Evolutionary conservation across 2,113 vertebrate genomes (phyloP).

Genomic region (Rattus norvegicus): DNA sequence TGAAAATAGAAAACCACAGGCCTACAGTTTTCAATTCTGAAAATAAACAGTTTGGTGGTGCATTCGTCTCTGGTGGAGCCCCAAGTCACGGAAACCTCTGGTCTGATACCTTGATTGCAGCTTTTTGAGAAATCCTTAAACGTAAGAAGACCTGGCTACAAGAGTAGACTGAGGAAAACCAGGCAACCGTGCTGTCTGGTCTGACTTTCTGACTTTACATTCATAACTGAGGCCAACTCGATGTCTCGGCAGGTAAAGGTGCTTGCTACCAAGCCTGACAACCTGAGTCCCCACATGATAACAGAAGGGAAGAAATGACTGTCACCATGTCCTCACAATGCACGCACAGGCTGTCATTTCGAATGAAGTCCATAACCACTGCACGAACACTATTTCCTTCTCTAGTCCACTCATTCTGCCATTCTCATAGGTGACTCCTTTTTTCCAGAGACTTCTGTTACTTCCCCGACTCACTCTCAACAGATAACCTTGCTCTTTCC

Average conservation of each 20-base stretch:
- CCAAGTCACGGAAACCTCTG: neutral
- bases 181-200: neutral
- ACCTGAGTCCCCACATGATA: neutral
- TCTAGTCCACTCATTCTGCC: neutral
- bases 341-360: neutral
- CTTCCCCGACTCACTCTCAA: neutral
- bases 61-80: neutral
- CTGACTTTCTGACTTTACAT: neutral
- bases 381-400: neutral
- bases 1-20: neutral
- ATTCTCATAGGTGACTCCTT: neutral
- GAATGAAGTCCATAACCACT: neutral
- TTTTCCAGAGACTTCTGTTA: neutral
- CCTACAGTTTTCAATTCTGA: neutral
- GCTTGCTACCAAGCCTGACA: neutral
- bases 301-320: neutral
- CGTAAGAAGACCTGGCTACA: neutral
- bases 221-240: neutral
- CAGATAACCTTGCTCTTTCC: neutral
- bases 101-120: neutral
- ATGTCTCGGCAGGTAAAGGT: neutral
- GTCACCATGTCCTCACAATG: neutral
- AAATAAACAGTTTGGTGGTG: neutral
- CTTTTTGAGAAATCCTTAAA: slow-evolving; percentile 5
- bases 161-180: neutral